Evolutionary conservation across 2,888 invertebrate species (phyloP), one percentile per base, ranked within the genome.

Genomic region (Melolontha melolontha): DNA sequence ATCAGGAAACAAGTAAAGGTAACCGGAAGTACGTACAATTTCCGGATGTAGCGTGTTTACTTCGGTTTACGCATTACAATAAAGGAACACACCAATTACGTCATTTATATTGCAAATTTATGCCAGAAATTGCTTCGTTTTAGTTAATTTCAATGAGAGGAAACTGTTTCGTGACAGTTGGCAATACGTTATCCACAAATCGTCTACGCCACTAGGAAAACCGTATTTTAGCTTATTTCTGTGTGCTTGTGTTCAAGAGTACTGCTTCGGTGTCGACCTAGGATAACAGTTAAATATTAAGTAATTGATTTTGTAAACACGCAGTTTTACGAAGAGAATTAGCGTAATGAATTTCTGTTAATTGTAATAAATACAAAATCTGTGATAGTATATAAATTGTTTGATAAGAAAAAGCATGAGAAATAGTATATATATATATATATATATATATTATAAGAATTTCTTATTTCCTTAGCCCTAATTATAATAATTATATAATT

Each of bases 71-170:
- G 66, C 66, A 66, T 66, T 67, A 63, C 52, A 67, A 63, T 67
- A 63, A 50, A 63, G 67, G 67, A 67, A 63, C 63, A 67, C 44
- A 57, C 62, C 63, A 67, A 63, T 67, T 67, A 62, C 66, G 27
- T 34, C 51, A 50, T 67, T 63, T 63, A 44, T 52, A 51, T 51
- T 67, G 67, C 52, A 67, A 67, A 67, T 67, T 42, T 63, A 63
- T 59, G 51, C 62, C 29, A 52, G 67, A 51, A 63, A 67, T 62
- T 52, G 63, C 63, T 67, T 52, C 34, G 54, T 47, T 52, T 44
- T 67, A 49, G 50, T 51, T 51, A 52, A 42, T 62, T 52, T 40
- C 67, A 51, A 59, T 55, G 34, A 42, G 49, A 49, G 27, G 8
- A 49, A 49, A 42, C 42, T 41, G 62, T 51, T 50, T 59, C 67